These are phyloP conservation scores for Acanthopleura granulata DNA, from an alignment of 2,888 invertebrate genomes.

Conservation along the genomic window DNA sequence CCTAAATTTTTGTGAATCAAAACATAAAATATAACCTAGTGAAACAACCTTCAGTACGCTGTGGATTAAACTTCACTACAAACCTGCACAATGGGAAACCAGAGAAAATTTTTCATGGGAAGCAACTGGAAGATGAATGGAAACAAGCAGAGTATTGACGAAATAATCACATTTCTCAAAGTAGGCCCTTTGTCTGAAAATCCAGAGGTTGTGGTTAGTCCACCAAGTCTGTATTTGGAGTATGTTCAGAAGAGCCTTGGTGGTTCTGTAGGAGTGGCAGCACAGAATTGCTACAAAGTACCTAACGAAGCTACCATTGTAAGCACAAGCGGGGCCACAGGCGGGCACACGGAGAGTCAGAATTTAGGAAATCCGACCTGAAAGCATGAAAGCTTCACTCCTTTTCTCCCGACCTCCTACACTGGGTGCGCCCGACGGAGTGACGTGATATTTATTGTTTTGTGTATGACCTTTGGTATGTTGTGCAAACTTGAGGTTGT, in stretches of 20 bases:
- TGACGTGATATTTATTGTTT: too few relatives aligned
- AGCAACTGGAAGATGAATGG: slow-evolving; percentile 99
- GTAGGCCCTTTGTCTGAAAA: slow-evolving; percentile 80
- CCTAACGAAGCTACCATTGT: slow-evolving; percentile 93
- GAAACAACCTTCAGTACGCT: too few relatives aligned
- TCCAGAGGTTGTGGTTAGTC: slow-evolving; percentile 89
- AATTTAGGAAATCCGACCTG: too few relatives aligned
- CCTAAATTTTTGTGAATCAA: too few relatives aligned
- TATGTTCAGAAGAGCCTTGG: slow-evolving; percentile 77
- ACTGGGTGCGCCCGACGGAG: too few relatives aligned
- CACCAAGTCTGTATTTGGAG: slow-evolving; percentile 84
- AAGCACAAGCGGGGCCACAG: too few relatives aligned
- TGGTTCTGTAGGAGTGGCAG: slow-evolving; percentile 81
- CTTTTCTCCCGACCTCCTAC: too few relatives aligned
- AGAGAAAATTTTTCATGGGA: slow-evolving; percentile 95
- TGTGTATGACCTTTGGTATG: too few relatives aligned
- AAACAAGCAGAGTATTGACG: slow-evolving; percentile 83
- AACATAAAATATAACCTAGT: too few relatives aligned
- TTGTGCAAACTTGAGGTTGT: too few relatives aligned
- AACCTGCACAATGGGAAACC: neutral
- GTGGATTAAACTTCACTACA: neutral
- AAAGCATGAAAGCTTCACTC: too few relatives aligned
- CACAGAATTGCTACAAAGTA: slow-evolving; percentile 95
- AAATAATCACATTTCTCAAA: slow-evolving; percentile 83
- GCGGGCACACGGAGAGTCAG: too few relatives aligned